Conservation (phyloP, 2,113 vertebrate species). For the Dicaeum eximium region DNA sequence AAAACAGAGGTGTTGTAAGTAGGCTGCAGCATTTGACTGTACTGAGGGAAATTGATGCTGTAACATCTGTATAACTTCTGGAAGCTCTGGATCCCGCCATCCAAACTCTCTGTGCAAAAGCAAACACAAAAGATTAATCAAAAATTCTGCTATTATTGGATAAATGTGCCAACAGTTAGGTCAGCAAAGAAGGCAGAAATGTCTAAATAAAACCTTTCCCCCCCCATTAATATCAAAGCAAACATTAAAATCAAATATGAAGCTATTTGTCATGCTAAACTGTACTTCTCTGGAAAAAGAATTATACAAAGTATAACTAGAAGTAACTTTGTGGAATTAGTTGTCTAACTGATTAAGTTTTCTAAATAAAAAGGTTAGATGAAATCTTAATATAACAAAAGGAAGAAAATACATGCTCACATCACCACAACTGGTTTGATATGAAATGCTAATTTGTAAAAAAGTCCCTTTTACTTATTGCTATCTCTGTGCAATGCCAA, state of each 20-base stretch:
- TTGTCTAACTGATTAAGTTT: background rate
- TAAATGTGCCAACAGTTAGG: background rate
- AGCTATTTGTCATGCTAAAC: background rate
- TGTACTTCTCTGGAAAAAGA: background rate
- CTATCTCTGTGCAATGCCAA: background rate
- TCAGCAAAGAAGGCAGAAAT: background rate
- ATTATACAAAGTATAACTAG: background rate
- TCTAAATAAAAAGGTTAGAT: background rate
- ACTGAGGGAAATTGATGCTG: constrained; percentile 98
- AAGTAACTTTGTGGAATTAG: background rate
- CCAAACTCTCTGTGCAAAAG: constrained; percentile 88
- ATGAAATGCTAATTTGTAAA: background rate
- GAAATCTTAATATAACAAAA: background rate
- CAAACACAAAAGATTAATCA: constrained; percentile 13
- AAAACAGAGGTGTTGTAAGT: constrained; percentile 97
- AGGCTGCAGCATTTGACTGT: constrained; percentile 97
- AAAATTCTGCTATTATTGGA: background rate
- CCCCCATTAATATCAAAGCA: background rate
- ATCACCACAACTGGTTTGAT: background rate
- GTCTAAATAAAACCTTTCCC: background rate
- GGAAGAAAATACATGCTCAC: background rate
- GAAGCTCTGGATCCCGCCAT: constrained; percentile 98
- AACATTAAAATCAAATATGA: background rate
- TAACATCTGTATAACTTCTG: constrained; percentile 99
- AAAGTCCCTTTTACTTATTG: background rate